Base-by-base conservation (phyloP, 2,113 vertebrate genomes). In the Merops nubicus region DNA sequence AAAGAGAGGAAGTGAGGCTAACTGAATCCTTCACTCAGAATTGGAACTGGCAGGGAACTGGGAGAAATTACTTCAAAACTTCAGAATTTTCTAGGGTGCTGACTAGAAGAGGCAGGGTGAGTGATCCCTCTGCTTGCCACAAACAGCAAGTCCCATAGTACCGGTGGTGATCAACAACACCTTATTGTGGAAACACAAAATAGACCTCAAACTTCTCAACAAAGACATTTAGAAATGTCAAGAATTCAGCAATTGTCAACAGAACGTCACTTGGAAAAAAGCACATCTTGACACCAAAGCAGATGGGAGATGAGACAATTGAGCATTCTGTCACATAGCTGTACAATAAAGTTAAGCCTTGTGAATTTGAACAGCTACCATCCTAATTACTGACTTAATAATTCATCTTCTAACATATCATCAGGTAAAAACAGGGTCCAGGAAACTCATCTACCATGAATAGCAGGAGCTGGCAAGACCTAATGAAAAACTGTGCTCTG, bases 191-290 rank as follows among this genome's bases (percentile, higher is more conserved):
- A 85, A 91, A 75, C 64, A 87, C 8, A 8, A 91, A 82, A 84
- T 59, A 96, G 84, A 89, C 93, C 56, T 75, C 79, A 92, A 94
- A 89, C 73, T 78, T 96, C 86, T 95, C 48, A 77, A 93, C 80
- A 93, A 96, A 96, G 94, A 80, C 85, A 90, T 79, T 95, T 76
- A 70, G 59, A 97, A 96, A 95, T 97, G 94, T 95, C 95, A 95
- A 93, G 94, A 96, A 70, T 84, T 51, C 78, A 93, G 60, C 68
- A 86, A 91, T 43, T 93, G 95, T 81, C 91, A 96, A 89, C 95
- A 93, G 89, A 81, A 91, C 95, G 95, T 96, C 91, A 91, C 91
- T 96, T 59, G 93, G 83, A 67, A 60, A 78, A 86, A 88, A 89
- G 69, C 86, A 74, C 86, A 78, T 96, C 80, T 96, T 96, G 94